Base-by-base conservation (phyloP, 2,888 invertebrate species). In the Acholoe squamosa region DNA sequence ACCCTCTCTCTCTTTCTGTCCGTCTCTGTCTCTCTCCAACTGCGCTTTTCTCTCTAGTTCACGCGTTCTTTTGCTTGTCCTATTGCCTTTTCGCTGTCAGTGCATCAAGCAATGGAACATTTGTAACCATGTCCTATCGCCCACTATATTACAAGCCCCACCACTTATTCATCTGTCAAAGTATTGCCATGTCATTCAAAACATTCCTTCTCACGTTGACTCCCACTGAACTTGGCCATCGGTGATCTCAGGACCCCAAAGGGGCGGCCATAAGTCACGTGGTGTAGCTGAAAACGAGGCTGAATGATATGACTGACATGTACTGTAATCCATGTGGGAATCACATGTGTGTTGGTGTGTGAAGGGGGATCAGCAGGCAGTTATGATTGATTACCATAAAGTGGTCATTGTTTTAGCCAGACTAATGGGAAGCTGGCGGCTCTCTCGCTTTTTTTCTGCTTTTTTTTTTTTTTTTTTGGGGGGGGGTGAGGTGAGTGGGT, bases 371-470 rank as follows among this genome's bases (percentile, higher is more conserved):
- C 5, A 61, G 22, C 61, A 61, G 61, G 61, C 5, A n/a, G 61
- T 61, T n/a, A 61, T 61, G 61, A 61, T 61, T 61, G 61, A 61
- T 1, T 19, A n/a, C 61, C 61, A n/a, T 61, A 61, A 61, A 61
- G 61, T 61, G 61, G 61, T n/a, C 61, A 61, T 61, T 61, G 61
- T 61, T 61, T 61, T 61, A 61, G 61, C 19, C 12, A 19, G 61
- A 43, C 43, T 43, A 43, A n/a, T 61, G 61, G 61, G n/a, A 19
- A n/a, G n/a, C 1, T 61, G 61, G 61, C 19, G 61, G 22, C n/a
- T n/a, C n/a, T n/a, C n/a, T n/a, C n/a, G n/a, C n/a, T n/a, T n/a
- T n/a, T n/a, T n/a, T n/a, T n/a, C n/a, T 14, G 19, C 54, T 54
- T 14, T 10, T 19, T 10, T 10, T 54, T 14, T 54, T 54, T 14